Base-by-base conservation (phyloP, 2,113 vertebrate species). In the Pelmatolapia mariae region DNA sequence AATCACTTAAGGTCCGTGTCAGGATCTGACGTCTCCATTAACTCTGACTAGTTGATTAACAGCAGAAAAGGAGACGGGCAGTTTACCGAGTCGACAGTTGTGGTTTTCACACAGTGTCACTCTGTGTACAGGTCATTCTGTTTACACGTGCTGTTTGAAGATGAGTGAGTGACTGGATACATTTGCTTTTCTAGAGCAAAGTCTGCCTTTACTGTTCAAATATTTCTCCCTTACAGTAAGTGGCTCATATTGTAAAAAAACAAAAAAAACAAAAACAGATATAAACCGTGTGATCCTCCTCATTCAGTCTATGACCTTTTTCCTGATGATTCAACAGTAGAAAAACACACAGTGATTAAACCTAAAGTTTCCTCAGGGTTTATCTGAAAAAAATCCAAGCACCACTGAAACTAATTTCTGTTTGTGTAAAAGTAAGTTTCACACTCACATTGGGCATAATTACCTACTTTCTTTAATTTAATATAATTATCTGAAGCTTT, bases 31-130 rank as follows among this genome's bases (percentile, higher is more conserved):
- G 57, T 89, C 81, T 94, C 90, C 89, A 93, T 94, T 94, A 94
- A 92, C 89, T 86, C 90, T 68, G 86, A 87, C 91, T 90, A 90
- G 93, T 88, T 94, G 92, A 95, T 94, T 92, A 94, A 91, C 92
- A 83, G 91, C 88, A 89, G 92, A 93, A 90, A 83, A 88, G 85
- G 47, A 53, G 61, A 81, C 80, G 33, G 66, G 82, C 90, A 91
- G 85, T 89, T 94, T 90, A 81, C 82, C 1, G 31, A 91, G 94
- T 93, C 84, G 19, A 91, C 93, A 80, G 76, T 89, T 86, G 87
- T 91, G 91, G 90, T 91, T 91, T 94, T 88, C 85, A 85, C 79
- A 93, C 79, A 13, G 89, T 88, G 45, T 89, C 68, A 83, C 78
- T 84, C 91, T 87, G 88, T 85, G 80, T 79, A 54, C 84, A 78